These are phyloP conservation scores for Yoshiicerus persimilis DNA, from an alignment of 1,140 invertebrate genomes.

Conservation along the genomic window DNA sequence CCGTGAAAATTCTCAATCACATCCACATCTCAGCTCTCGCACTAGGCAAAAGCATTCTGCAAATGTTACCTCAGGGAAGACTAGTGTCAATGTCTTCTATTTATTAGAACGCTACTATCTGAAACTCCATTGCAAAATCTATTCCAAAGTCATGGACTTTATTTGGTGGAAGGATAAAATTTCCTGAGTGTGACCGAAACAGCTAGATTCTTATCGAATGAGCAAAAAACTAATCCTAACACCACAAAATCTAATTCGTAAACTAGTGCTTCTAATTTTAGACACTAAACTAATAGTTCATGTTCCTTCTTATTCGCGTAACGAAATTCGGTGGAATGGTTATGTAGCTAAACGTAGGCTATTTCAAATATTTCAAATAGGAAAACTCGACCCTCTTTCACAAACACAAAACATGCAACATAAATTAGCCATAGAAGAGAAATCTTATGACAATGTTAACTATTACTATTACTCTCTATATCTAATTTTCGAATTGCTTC, in stretches of 20 bases:
- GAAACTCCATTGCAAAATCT: neutral
- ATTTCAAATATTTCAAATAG: too few species aligned
- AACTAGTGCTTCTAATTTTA: neutral
- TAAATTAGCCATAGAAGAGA: neutral
- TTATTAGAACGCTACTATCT: neutral
- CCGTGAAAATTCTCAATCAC: neutral
- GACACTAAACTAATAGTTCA: neutral
- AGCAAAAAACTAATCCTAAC: neutral
- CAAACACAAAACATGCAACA: too few species aligned
- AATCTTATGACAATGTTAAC: neutral
- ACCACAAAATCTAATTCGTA: neutral
- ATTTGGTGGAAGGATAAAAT: constrained; percentile 33
- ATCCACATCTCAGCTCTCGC: neutral
- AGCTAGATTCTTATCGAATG: neutral
- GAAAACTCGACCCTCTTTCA: too few species aligned
- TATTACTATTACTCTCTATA: neutral
- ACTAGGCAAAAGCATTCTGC: neutral
- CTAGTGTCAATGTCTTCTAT: neutral
- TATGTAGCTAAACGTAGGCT: too few species aligned
- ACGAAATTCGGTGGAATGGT: too few species aligned
- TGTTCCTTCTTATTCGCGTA: too few species aligned
- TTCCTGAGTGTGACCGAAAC: constrained; percentile 5
- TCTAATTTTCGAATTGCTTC: neutral
- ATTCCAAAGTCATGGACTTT: constrained; percentile 17
- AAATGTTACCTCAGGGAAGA: neutral